Percentiles rank a stretch among this genome's conserved stretches.
Evolutionary conservation across 1,140 invertebrate genomes (phyloP).

Genomic region (Melanaphis sacchari): DNA sequence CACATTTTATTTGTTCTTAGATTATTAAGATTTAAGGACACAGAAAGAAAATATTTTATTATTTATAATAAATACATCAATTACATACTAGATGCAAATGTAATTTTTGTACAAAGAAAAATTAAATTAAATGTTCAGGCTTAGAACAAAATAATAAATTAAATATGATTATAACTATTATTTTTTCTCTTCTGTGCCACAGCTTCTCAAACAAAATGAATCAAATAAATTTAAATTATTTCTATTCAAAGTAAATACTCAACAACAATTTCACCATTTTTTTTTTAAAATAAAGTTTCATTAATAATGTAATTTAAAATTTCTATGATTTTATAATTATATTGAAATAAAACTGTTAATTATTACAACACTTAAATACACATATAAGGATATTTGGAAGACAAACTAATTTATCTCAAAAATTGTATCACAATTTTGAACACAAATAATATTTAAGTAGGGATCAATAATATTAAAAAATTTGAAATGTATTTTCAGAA

Average conservation of each 20-base stretch:
- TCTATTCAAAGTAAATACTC: background rate
- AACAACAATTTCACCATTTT: background rate
- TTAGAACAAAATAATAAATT: background rate
- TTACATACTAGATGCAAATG: background rate
- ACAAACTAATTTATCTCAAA: background rate
- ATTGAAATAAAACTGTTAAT: constrained; percentile 9
- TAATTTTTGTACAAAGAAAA: background rate
- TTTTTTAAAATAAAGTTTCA: background rate
- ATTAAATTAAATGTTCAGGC: background rate
- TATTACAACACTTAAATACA: background rate
- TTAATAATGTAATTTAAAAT: background rate
- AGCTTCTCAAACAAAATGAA: background rate
- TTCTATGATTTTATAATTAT: background rate
- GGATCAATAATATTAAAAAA: background rate
- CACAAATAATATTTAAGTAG: background rate
- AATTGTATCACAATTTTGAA: background rate
- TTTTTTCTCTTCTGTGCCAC: background rate
- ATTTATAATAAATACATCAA: background rate
- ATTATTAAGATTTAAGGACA: no score
- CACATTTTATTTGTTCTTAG: background rate
- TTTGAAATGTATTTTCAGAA: background rate
- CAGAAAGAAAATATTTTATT: background rate
- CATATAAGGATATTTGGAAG: background rate
- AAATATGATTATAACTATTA: background rate
- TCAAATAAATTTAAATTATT: background rate